These are phyloP conservation scores for Tupiocoris notatus DNA, from an alignment of 2,888 invertebrate species.

Conservation along the genomic window DNA sequence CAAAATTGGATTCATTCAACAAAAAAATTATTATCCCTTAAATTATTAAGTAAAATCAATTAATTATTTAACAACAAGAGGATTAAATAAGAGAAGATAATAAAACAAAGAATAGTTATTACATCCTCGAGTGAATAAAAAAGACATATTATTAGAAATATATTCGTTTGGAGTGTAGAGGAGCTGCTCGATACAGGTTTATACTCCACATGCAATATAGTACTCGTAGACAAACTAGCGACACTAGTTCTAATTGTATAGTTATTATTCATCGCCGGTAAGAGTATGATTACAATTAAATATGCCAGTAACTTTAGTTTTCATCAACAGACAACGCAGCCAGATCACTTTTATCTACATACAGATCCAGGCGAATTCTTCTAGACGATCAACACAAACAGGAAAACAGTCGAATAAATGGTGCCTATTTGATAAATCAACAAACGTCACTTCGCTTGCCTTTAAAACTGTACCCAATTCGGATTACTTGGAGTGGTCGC, in stretches of 20 bases:
- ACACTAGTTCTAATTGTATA: constrained; percentile 23
- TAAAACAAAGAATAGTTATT: constrained; percentile 4
- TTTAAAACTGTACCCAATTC: constrained; percentile 52
- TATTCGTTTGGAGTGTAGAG: constrained; percentile 13
- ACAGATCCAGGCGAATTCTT: constrained; percentile 17
- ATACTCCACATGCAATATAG: background rate
- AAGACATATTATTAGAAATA: constrained; percentile 10
- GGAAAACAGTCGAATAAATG: constrained; percentile 29
- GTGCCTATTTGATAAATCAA: constrained; percentile 33
- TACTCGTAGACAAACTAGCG: constrained; percentile 27
- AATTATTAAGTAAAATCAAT: constrained; percentile 29
- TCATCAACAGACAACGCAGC: constrained; percentile 22
- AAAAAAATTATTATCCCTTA: constrained; percentile 6
- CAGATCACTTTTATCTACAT: constrained; percentile 9
- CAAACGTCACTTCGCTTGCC: no score
- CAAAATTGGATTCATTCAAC: no score
- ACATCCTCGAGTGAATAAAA: background rate
- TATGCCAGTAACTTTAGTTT: background rate
- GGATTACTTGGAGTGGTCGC: constrained; percentile 50
- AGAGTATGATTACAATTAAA: background rate
- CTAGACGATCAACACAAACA: constrained; percentile 4
- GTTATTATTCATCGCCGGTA: constrained; percentile 6
- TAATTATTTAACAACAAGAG: no score
- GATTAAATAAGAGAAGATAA: background rate
- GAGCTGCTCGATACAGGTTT: background rate